Conservation (phyloP, 2,113 vertebrate genomes). For the Tinamus guttatus region DNA sequence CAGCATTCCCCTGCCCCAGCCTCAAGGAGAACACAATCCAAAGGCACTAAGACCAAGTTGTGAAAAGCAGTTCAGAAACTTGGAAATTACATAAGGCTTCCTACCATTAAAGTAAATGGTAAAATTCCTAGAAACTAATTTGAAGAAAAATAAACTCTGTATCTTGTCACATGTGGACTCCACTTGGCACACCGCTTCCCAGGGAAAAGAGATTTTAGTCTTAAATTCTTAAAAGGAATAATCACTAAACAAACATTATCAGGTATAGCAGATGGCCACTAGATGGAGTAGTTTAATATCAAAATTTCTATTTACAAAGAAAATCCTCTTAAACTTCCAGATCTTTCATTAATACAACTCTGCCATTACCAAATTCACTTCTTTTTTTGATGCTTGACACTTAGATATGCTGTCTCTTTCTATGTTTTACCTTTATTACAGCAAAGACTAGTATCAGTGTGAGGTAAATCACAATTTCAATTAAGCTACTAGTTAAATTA, state of each 20-base stretch:
- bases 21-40: neutral
- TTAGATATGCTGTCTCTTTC: neutral
- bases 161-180: neutral
- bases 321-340: neutral
- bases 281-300: slow-evolving; percentile 83
- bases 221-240: neutral
- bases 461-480: neutral
- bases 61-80: neutral
- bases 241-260: neutral
- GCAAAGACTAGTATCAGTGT: neutral
- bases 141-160: neutral
- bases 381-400: neutral
- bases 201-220: neutral
- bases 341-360: slow-evolving; percentile 12
- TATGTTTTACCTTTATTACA: neutral
- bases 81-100: neutral
- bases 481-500: neutral
- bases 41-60: neutral
- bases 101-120: neutral
- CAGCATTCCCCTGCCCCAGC: neutral
- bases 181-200: neutral
- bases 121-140: neutral
- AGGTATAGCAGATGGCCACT: slow-evolving; percentile 72
- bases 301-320: slow-evolving; percentile 34
- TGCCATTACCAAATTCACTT: neutral